Conservation (phyloP, 2,113 vertebrate species). For the Leptocoma aspasia region DNA sequence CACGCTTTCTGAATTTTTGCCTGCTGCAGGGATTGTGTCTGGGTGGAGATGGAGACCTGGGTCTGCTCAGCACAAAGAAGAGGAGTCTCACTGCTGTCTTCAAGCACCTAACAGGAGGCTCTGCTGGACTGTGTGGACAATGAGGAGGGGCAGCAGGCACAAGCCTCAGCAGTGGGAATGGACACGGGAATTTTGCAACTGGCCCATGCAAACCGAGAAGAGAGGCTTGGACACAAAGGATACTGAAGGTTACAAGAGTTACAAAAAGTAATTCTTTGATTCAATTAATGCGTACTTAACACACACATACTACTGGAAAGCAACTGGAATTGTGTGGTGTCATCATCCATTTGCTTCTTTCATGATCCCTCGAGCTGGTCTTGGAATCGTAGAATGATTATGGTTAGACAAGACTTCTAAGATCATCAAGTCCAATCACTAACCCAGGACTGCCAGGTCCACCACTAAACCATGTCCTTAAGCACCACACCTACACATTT, state of each 20-base stretch:
- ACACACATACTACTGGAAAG: neutral
- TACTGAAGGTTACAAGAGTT: neutral
- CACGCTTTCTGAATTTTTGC: neutral
- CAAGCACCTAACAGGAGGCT: rapidly evolving
- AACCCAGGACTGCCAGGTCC: neutral
- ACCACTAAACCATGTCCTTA: neutral
- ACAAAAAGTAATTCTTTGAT: neutral
- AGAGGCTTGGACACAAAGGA: rapidly evolving
- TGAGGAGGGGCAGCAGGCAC: neutral
- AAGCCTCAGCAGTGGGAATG: neutral
- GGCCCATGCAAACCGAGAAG: rapidly evolving
- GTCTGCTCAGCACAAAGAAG: neutral
- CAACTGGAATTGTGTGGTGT: neutral
- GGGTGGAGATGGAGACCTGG: neutral
- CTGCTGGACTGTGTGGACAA: rapidly evolving
- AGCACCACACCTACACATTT: neutral
- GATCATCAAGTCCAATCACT: neutral
- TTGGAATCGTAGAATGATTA: neutral
- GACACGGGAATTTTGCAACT: rapidly evolving
- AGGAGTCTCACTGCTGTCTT: neutral
- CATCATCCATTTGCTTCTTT: neutral
- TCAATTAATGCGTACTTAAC: neutral
- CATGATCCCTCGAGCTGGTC: neutral
- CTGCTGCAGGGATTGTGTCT: neutral
- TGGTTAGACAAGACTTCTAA: neutral